Evolutionary conservation across 2,888 invertebrate species (phyloP).

Genomic region (Archips crataeganus): DNA sequence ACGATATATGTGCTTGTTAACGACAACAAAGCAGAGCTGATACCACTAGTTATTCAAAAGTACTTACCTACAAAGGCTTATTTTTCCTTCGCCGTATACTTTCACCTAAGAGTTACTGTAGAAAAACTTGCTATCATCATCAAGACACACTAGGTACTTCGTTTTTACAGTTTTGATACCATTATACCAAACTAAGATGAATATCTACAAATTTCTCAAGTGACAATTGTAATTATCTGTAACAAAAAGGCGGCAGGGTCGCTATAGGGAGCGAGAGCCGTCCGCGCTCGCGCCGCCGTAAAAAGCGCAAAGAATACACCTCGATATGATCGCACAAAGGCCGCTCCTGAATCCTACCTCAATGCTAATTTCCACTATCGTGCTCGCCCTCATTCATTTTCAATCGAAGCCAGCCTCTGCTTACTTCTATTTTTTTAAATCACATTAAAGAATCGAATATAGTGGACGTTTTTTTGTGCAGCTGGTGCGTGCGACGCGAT

Average conservation of each 20-base stretch:
- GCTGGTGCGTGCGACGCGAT: slow-evolving; percentile 83
- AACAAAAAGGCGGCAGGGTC: slow-evolving; percentile 79
- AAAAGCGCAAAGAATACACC: slow-evolving; percentile 86
- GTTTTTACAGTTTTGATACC: not conserved
- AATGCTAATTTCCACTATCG: slow-evolving; percentile 87
- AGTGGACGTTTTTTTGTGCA: slow-evolving; percentile 79
- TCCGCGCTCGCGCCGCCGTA: slow-evolving; percentile 62
- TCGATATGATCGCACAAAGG: slow-evolving; percentile 86
- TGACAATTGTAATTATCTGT: slow-evolving; percentile 77
- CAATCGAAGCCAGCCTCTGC: slow-evolving; percentile 82
- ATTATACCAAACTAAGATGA: slow-evolving; percentile 53
- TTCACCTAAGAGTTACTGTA: not conserved
- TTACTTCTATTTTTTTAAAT: slow-evolving; percentile 83
- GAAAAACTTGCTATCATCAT: not conserved
- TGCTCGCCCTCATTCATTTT: slow-evolving; percentile 85
- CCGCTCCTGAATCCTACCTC: slow-evolving; percentile 84
- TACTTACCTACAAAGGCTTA: too few species aligned
- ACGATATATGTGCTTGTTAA: slow-evolving; percentile 28
- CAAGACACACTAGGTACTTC: not conserved
- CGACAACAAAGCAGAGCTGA: slow-evolving; percentile 28
- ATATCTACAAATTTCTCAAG: slow-evolving; percentile 56
- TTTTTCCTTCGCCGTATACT: not conserved
- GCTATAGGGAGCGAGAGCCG: slow-evolving; percentile 78
- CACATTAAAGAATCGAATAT: slow-evolving; percentile 87
- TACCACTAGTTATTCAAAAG: not conserved